Base-by-base conservation (phyloP, 2,113 vertebrate species). In the Protobothrops flavoviridis region DNA sequence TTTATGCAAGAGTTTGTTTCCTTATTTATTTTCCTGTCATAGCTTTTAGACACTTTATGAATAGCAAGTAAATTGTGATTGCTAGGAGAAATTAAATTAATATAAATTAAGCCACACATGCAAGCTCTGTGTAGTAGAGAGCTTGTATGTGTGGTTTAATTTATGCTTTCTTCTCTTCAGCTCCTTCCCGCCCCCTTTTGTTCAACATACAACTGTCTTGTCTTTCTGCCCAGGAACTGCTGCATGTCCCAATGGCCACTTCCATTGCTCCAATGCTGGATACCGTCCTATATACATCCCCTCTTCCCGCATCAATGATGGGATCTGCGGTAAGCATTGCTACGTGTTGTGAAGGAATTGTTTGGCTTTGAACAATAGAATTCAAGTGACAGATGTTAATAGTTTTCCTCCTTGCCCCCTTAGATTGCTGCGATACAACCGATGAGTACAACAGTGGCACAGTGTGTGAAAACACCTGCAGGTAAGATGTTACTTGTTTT, bases 401-500 rank as follows among this genome's bases (percentile, higher is more conserved):
- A 21, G 21, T 45, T 15, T 8, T 45, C 23, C 50, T 26, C 4
- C 0, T 33, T 7, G 91, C 43, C 24, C 87, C 86, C 88, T 23
- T 95, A 99, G 99, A 99, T 93, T 99, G 99, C 98, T 99, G 99
- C 53, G 99, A 99, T 29, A 98, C 98, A 33, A 99, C 98, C 0
- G 99, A 99, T 26, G 99, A 99, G 86, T 99, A 99, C 97, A 99
- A 99, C 97, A 99, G 98, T 0, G 99, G 99, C 4, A 96, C 96
- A 10, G 10, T 96, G 21, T 99, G 99, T 95, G 98, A 99, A 94
- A 99, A 99, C 94, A 98, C 98, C 7, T 99, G 99, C 98, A 98
- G 96, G 99, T 99, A 93, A 52, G 97, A 91, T 55, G 24, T 24
- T 29, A 45, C 29, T 2, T 26, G 5, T 13, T 6, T 15, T 81